phyloP scores from a whole-genome alignment of 2,888 invertebrate species.

The Adelognathus sp. region DNA sequence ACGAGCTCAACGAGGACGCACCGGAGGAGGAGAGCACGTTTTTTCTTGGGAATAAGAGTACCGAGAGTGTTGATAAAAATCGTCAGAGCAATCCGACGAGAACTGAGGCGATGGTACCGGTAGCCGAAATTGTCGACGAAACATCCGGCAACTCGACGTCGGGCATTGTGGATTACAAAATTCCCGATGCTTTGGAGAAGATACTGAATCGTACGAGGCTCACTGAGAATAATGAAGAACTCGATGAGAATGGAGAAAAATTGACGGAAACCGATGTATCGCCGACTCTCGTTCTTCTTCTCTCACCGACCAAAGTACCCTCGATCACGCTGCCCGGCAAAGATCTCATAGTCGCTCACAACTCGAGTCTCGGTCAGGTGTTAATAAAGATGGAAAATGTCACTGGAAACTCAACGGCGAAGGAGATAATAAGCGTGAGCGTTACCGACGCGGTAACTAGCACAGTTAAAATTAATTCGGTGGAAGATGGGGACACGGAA shows the following conservation, averaged over 20 bases:
- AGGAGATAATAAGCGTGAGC: slow-evolving; percentile 61
- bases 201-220: slow-evolving; percentile 20
- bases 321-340: not conserved
- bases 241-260: not conserved
- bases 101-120: slow-evolving; percentile 62
- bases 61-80: slow-evolving; percentile 40
- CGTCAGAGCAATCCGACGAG: not conserved
- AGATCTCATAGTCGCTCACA: slow-evolving; percentile 37
- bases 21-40: slow-evolving; percentile 44
- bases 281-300: slow-evolving; percentile 68
- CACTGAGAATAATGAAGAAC: not conserved
- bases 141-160: slow-evolving; percentile 67
- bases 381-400: slow-evolving; percentile 57
- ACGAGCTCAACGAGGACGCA: slow-evolving; percentile 47
- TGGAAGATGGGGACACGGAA: slow-evolving; percentile 62
- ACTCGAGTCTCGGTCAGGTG: slow-evolving; percentile 55
- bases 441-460: slow-evolving; percentile 41
- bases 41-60: slow-evolving; percentile 59
- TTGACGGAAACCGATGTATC: slow-evolving; percentile 32
- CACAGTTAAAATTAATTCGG: slow-evolving; percentile 15
- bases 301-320: slow-evolving; percentile 68
- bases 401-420: slow-evolving; percentile 57
- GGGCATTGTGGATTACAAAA: slow-evolving; percentile 72
- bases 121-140: slow-evolving; percentile 71
- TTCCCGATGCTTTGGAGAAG: slow-evolving; percentile 60